Percentiles rank a stretch among this genome's conserved stretches.
phyloP scores from a whole-genome alignment of 2,888 invertebrate genomes.

The Horisme vitalbata region DNA sequence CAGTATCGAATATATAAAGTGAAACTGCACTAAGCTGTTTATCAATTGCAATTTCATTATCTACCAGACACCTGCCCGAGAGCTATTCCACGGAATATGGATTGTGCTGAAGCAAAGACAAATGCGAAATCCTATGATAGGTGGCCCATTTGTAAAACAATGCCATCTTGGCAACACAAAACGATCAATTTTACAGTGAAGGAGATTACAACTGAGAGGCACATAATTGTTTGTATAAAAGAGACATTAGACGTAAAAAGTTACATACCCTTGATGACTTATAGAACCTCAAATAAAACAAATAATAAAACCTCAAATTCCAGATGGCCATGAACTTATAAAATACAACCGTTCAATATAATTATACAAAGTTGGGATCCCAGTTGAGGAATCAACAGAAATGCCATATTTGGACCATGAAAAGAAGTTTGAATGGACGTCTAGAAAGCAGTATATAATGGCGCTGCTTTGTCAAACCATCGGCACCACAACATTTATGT shows the following conservation, averaged over 20 bases:
- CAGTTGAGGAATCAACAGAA: background rate
- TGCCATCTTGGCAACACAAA: conserved; percentile 1
- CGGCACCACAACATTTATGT: conserved; percentile 44
- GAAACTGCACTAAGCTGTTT: conserved; percentile 67
- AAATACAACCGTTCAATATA: background rate
- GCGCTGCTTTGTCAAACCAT: conserved; percentile 51
- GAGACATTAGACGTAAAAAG: too few species aligned
- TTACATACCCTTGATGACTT: too few species aligned
- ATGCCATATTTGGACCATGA: conserved; percentile 23
- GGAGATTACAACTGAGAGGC: background rate
- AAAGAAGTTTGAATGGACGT: conserved; percentile 33
- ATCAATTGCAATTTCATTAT: conserved; percentile 77
- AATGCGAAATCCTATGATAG: conserved; percentile 23
- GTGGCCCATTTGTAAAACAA: conserved; percentile 1
- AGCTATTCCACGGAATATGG: conserved; percentile 32
- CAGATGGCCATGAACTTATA: conserved; percentile 1
- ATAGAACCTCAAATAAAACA: too few species aligned
- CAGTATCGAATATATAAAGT: conserved; percentile 66
- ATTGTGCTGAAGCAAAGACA: conserved; percentile 29
- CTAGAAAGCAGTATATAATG: conserved; percentile 43
- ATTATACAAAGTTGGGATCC: background rate
- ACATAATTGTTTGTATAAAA: too few species aligned
- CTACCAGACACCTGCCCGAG: conserved; percentile 53
- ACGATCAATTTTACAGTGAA: background rate
- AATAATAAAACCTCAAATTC: background rate